Evolutionary conservation across 2,113 vertebrate genomes (phyloP).

Genomic region (Thamnaconus septentrionalis): DNA sequence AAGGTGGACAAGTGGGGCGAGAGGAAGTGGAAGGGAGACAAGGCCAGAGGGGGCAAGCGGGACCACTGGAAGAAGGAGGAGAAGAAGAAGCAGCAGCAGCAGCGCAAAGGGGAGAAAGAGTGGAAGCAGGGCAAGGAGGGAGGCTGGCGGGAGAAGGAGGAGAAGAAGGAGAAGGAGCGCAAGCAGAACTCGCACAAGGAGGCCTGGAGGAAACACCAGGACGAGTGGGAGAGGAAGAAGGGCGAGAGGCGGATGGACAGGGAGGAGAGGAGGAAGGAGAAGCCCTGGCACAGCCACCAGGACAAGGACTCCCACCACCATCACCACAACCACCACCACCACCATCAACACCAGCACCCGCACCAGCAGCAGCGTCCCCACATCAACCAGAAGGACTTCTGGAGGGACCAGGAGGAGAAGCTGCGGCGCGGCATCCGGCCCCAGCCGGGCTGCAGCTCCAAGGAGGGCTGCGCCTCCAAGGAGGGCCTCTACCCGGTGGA

Average conservation of each 20-base stretch:
- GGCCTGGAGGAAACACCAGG: conserved; percentile 66
- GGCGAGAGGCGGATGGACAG: conserved; percentile 62
- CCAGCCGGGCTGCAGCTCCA: conserved; percentile 74
- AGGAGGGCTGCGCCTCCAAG: conserved; percentile 78
- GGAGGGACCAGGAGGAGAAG: conserved; percentile 68
- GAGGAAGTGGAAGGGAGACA: conserved; percentile 64
- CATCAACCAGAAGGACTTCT: conserved; percentile 59
- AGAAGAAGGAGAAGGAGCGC: conserved; percentile 52
- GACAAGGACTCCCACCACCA: conserved; percentile 37
- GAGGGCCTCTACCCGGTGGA: conserved; percentile 83
- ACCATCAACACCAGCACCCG: conserved; percentile 4
- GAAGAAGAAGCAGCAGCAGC: conserved; percentile 58
- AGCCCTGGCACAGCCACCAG: conserved; percentile 62
- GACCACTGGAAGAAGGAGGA: conserved; percentile 62
- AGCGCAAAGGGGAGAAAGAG: conserved; percentile 46
- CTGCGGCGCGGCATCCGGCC: conserved; percentile 66
- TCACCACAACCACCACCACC: conserved; percentile 31
- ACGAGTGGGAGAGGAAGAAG: conserved; percentile 71
- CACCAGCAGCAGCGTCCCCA: conserved; percentile 13
- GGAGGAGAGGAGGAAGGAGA: conserved; percentile 71
- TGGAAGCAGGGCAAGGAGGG: conserved; percentile 50
- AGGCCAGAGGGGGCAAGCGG: conserved; percentile 38
- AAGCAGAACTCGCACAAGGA: conserved; percentile 67
- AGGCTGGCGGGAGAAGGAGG: conserved; percentile 31
- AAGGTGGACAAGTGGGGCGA: conserved; percentile 68